Conservation (phyloP, 2,888 invertebrate genomes). For the Scaptomyza caliginosa region DNA sequence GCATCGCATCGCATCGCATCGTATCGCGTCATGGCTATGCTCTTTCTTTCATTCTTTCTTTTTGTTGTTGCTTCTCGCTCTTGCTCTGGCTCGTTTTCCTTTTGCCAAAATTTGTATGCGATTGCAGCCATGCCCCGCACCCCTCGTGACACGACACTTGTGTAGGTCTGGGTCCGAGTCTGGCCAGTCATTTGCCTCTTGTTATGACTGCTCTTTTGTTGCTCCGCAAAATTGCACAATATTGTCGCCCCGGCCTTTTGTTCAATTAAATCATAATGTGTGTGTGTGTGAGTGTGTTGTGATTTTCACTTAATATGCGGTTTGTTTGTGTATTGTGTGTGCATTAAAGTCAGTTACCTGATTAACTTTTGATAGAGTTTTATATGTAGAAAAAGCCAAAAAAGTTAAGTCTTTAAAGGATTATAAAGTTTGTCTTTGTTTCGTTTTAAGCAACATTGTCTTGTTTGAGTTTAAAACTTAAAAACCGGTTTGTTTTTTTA, state of each 20-base stretch:
- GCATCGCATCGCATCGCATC: neutral
- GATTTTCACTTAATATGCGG: constrained; percentile 4
- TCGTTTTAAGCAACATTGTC: no score
- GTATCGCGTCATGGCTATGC: neutral
- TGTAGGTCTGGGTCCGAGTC: constrained; percentile 40
- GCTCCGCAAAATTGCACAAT: constrained; percentile 53
- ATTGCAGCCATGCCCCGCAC: constrained; percentile 35
- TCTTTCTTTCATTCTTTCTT: no score
- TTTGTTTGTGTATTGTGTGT: neutral
- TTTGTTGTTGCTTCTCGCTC: neutral
- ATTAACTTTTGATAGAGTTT: neutral
- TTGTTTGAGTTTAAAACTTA: no score
- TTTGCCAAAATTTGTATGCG: constrained; percentile 34
- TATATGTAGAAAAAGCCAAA: neutral
- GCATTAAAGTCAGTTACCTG: neutral
- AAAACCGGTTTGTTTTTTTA: constrained; percentile 22
- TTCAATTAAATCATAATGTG: constrained; percentile 62
- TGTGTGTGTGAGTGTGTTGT: constrained; percentile 2
- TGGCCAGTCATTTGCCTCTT: constrained; percentile 58
- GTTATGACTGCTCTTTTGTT: constrained; percentile 68
- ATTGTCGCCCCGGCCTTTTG: constrained; percentile 51
- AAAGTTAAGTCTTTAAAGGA: neutral
- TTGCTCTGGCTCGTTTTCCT: neutral
- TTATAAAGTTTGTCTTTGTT: neutral
- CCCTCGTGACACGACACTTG: constrained; percentile 6